These are phyloP conservation scores for Opisthocomus hoazin DNA, from an alignment of 2,113 vertebrate genomes.

Conservation along the genomic window DNA sequence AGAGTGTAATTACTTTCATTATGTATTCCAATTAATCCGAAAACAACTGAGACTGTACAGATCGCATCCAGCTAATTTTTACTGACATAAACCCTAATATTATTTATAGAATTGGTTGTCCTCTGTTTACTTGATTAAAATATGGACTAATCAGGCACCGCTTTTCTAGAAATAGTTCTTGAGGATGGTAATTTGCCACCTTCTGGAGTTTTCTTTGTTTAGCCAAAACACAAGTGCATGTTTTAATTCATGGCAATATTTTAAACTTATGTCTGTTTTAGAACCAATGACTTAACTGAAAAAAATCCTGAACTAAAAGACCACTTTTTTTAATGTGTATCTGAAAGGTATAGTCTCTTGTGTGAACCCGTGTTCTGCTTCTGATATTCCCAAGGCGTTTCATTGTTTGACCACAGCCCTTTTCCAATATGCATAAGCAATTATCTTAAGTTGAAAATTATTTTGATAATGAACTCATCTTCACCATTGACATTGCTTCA, in stretches of 20 bases:
- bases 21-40: slow-evolving; percentile 42
- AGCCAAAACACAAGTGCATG: background rate
- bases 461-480: background rate
- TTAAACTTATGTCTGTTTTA: background rate
- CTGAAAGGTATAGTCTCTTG: background rate
- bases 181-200: background rate
- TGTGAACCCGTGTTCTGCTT: background rate
- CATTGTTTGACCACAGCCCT: background rate
- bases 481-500: background rate
- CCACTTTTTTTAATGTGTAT: background rate
- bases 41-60: slow-evolving; percentile 41
- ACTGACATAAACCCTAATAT: background rate
- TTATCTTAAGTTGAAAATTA: background rate
- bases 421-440: background rate
- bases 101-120: slow-evolving; percentile 40
- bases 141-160: slow-evolving; percentile 11
- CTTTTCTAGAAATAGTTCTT: slow-evolving; percentile 22
- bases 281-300: background rate
- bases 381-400: fast-evolving
- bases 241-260: background rate
- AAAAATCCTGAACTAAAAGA: background rate
- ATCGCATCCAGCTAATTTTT: slow-evolving; percentile 15
- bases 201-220: slow-evolving; percentile 20
- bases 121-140: slow-evolving; percentile 46
- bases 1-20: slow-evolving; percentile 42